Evolutionary conservation across 2,888 invertebrate species (phyloP), one percentile per base, ranked within the genome.

Genomic region (Cremastinae sp.): DNA sequence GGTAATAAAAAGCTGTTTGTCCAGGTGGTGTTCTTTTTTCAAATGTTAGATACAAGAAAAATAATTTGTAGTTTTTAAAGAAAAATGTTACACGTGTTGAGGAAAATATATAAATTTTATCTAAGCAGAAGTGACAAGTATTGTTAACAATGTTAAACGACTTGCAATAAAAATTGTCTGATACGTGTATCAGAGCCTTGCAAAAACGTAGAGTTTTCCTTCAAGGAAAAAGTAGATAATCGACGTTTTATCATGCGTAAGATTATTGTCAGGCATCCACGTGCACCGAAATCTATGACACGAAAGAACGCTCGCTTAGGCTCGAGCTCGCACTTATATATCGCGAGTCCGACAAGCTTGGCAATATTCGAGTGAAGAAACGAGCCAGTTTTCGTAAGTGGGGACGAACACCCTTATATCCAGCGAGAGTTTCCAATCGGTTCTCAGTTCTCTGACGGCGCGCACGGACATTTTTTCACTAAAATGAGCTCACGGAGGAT

Each of bases 351-450:
- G 54, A 38, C 49, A 14, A 68, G 38, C 41, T 34, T 28, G 7
- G 16, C 53, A 43, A 47, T 41, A 49, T 38, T 36, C 14, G 10
- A 73, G 53, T 43, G 28, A 28, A 51, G 43, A 59, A 65, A 53
- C 49, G 58, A 58, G 36, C 38, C 53, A 45, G 34, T 45, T 53
- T 41, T 43, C 18, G 43, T 34, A 49, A 45, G 72, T 51, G 72
- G 72, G 72, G 72, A 66, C 34, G 51, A 14, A 43, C 51, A 7
- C 20, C 51, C 54, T 74, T 62, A 74, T 68, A 47, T 62, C 38
- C 38, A 54, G 10, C 9, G 12, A 54, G 74, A 56, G 22, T 49
- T 54, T 62, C 54, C 41, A 56, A 56, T 12, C 7, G 10, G n/a
- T 9, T 10, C 14, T 69, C 68, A 74, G 68, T 74, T 12, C 41